A percentile compares a stretch with the other conserved stretches of the same genome.
Conservation (phyloP, 2,113 vertebrate genomes). For the Menura novaehollandiae region DNA sequence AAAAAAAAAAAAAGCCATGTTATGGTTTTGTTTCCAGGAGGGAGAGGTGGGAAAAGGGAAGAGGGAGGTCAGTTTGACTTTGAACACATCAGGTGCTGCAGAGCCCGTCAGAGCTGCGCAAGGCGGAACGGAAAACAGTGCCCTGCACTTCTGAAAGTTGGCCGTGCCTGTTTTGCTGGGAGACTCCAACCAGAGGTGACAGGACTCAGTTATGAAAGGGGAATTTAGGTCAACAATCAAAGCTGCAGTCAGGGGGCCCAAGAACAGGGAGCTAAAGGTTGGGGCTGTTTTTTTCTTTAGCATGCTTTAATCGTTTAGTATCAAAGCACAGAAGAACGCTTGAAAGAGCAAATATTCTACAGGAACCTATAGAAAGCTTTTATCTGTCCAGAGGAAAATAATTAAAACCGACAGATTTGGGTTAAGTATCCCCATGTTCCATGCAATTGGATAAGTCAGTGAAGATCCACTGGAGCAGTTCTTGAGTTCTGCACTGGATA, state of each 20-base stretch:
- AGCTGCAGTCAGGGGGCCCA: conserved; percentile 69
- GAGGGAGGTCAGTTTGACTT: background rate
- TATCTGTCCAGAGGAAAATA: conserved; percentile 77
- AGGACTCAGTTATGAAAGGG: conserved; percentile 70
- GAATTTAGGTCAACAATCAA: conserved; percentile 80
- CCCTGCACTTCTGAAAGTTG: conserved; percentile 59
- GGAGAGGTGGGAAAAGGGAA: background rate
- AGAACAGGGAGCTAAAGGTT: conserved; percentile 73
- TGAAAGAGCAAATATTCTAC: conserved; percentile 79
- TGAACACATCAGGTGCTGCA: background rate
- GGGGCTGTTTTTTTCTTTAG: conserved; percentile 59
- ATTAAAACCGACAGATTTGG: conserved; percentile 82
- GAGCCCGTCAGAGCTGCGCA: background rate
- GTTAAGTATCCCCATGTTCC: conserved; percentile 76
- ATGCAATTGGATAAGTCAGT: conserved; percentile 59
- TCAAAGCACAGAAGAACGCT: conserved; percentile 76
- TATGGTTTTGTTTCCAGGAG: conserved; percentile 8
- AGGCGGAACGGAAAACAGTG: background rate
- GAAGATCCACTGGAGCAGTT: conserved; percentile 63
- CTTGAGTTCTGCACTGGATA: conserved; percentile 46
- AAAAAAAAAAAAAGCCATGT: background rate
- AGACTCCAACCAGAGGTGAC: conserved; percentile 70
- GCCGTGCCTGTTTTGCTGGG: conserved; percentile 36
- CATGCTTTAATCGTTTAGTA: conserved; percentile 77
- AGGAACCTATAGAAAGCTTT: conserved; percentile 81